Conservation (phyloP, 1,140 invertebrate genomes). For the Drosophila prosaltans region DNA sequence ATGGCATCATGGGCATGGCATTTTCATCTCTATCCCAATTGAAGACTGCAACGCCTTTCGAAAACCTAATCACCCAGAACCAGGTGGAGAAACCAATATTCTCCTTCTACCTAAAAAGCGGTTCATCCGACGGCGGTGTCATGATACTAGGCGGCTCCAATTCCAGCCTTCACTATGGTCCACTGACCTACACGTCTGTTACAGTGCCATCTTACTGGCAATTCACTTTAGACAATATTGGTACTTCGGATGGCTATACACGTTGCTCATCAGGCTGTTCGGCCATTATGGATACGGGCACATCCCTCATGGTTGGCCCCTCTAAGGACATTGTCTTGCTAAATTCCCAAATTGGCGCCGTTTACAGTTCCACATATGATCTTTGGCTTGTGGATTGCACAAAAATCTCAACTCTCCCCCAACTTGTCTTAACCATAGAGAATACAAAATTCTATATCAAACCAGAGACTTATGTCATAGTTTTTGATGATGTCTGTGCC, state of each 20-base stretch:
- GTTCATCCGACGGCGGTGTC: constrained; percentile 85
- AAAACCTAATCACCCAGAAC: constrained; percentile 96
- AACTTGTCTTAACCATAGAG: constrained; percentile 17
- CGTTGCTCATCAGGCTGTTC: constrained; percentile 81
- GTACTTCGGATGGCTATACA: neutral
- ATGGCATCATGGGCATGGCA: constrained; percentile 97
- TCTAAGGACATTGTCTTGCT: constrained; percentile 83
- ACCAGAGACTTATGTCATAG: constrained; percentile 36
- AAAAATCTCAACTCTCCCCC: constrained; percentile 8
- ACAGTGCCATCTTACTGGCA: constrained; percentile 55
- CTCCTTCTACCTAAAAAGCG: constrained; percentile 93
- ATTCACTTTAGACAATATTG: constrained; percentile 45
- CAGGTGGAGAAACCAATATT: constrained; percentile 91
- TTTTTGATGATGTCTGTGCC: constrained; percentile 21
- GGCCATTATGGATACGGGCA: constrained; percentile 91
- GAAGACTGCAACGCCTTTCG: constrained; percentile 94
- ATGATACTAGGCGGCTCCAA: constrained; percentile 51
- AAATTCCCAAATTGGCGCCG: constrained; percentile 42
- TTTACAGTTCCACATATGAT: constrained; percentile 14
- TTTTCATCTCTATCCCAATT: constrained; percentile 94
- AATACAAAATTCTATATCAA: constrained; percentile 22
- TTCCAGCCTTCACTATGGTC: constrained; percentile 37
- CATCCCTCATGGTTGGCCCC: constrained; percentile 89
- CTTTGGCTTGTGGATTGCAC: constrained; percentile 27
- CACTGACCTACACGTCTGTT: constrained; percentile 47